A percentile compares a stretch with the other conserved stretches of the same genome.
Conservation (phyloP, 2,113 vertebrate species). For the Plotosus lineatus region DNA sequence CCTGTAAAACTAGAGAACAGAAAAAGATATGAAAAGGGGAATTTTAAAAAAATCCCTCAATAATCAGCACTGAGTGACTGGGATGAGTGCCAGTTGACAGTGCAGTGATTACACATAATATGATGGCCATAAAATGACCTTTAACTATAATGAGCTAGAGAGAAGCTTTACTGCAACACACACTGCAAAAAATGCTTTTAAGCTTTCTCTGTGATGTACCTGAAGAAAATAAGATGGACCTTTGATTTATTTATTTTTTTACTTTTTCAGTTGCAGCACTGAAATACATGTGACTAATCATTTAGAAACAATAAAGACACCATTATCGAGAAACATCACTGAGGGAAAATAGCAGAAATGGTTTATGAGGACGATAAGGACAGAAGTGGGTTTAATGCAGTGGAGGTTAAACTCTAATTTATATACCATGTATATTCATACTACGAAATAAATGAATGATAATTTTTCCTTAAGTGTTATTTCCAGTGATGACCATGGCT, state of each 20-base stretch:
- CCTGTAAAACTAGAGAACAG: background rate
- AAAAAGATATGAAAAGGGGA: slow-evolving; percentile 21
- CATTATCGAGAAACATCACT: background rate
- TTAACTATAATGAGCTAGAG: slow-evolving; percentile 22
- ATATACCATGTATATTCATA: background rate
- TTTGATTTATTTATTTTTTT: background rate
- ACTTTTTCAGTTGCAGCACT: background rate
- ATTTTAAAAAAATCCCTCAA: slow-evolving; percentile 33
- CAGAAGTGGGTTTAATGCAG: background rate
- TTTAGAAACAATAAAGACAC: slow-evolving; percentile 7
- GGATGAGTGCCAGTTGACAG: slow-evolving; percentile 19
- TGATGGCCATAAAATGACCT: slow-evolving; percentile 26
- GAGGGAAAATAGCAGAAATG: background rate
- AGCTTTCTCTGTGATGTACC: background rate
- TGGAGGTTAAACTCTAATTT: background rate
- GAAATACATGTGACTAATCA: background rate
- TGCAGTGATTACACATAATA: slow-evolving; percentile 26
- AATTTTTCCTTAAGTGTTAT: background rate
- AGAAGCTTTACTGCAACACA: background rate
- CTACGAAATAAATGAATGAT: background rate
- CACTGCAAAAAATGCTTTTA: slow-evolving; percentile 19
- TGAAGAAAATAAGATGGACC: background rate
- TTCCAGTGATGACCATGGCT: background rate
- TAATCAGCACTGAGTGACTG: slow-evolving; percentile 27
- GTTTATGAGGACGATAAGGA: background rate